Base-by-base conservation (phyloP, 2,888 invertebrate genomes). In the Drosophila kokeensis region DNA sequence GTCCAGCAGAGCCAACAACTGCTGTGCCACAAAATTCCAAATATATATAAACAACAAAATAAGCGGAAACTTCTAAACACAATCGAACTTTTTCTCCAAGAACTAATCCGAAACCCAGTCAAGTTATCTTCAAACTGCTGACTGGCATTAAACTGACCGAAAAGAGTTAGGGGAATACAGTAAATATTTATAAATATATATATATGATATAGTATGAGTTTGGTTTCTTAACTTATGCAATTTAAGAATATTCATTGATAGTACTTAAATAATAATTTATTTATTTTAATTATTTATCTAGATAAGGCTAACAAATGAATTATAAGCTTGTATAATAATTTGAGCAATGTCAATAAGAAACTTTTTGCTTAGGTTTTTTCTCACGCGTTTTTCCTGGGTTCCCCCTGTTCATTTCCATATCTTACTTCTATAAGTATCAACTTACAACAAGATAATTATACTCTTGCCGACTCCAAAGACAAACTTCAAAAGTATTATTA, bases 31-130 rank as follows among this genome's bases (percentile, higher is more conserved):
- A 2, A 36, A 38, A 48, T 29, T 34, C 34, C 36, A 40, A 50
- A 42, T 36, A 38, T 36, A 38, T 8, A 36, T 2, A 64, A 32
- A 7, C 1, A 29, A 24, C n/a, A 15, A 53, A n/a, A 61, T 27
- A 32, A 62, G 27, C 40, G 48, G n/a, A 53, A 64, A 64, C 40
- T 54, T 72, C 72, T 59, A 58, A 58, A 40, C 71, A 30, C 36
- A 61, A 57, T 71, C 52, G 38, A 71, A 62, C 38, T 8, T 15
- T 18, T 29, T n/a, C 18, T 24, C 24, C 29, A 24, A 15, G 32
- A 29, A 30, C 29, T 52, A 10, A 29, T 18, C 27, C 18, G n/a
- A 42, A n/a, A 40, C 29, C 8, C 15, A 29, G 21, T 57, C n/a
- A 57, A 21, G 27, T n/a, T 15, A 10, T 29, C 55, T 38, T 40